Conservation (phyloP, 1,140 invertebrate species). For the Rhyacophila brunnea region DNA sequence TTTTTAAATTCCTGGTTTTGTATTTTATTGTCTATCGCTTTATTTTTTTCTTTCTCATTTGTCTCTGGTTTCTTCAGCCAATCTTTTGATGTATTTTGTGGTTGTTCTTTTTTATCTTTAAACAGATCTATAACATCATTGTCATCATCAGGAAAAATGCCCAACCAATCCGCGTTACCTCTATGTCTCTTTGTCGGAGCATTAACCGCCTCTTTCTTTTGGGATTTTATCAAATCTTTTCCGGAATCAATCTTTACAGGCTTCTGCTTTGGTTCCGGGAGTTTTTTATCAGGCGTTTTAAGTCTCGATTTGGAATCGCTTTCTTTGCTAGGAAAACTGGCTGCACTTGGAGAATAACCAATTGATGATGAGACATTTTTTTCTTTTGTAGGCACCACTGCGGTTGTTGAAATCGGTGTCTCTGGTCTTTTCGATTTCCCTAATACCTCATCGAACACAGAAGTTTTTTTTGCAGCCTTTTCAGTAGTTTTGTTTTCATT, state of each 20-base stretch:
- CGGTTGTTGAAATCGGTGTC: neutral
- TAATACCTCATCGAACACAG: slow-evolving; percentile 21
- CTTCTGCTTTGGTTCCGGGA: slow-evolving; percentile 3
- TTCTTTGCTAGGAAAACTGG: neutral
- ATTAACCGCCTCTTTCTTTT: neutral
- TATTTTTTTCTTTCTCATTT: too few relatives aligned
- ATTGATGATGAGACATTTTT: neutral
- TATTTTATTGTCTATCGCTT: too few relatives aligned
- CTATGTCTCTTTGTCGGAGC: slow-evolving; percentile 17
- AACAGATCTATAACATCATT: slow-evolving; percentile 8
- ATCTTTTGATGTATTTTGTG: neutral
- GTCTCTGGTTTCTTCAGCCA: too few relatives aligned
- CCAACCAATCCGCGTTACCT: slow-evolving; percentile 30
- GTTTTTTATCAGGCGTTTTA: neutral
- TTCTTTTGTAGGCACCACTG: neutral
- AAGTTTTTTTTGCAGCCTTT: slow-evolving; percentile 9
- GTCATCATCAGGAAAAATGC: slow-evolving; percentile 19
- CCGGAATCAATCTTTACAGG: slow-evolving; percentile 10
- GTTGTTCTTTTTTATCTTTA: slow-evolving; percentile 2
- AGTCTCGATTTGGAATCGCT: slow-evolving; percentile 6
- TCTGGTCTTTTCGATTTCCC: slow-evolving; percentile 13
- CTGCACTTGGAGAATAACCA: slow-evolving; percentile 7
- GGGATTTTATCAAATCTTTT: slow-evolving; percentile 9
- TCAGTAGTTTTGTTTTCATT: neutral
- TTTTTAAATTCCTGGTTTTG: too few relatives aligned